Evolutionary conservation across 2,888 invertebrate genomes (phyloP), one percentile per base, ranked within the genome.

Genomic region (Megaustenia siamemsis): DNA sequence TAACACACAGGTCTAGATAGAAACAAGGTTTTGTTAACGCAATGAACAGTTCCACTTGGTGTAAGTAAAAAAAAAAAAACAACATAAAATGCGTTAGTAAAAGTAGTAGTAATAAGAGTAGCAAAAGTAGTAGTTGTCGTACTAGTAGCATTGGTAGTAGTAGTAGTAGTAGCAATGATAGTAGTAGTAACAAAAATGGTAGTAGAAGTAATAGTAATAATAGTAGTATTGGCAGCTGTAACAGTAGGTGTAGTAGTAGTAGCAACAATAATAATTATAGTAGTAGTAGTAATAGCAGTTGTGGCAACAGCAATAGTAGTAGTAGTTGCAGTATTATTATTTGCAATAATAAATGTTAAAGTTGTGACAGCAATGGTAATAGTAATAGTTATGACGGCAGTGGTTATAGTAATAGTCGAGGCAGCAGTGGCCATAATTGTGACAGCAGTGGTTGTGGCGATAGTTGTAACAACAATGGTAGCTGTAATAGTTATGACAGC

Each of bases 321-420:
- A 56, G 56, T 21, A 56, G 56, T 15, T 21, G 56, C 24, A 15
- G 56, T 32, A 66, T 0, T 32, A 66, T 28, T 32, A 66, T 12
- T 4, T 5, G 56, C 18, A 6, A 24, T 12, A 56, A 24, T 56
- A 56, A 24, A 18, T 24, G 56, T 56, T 15, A 5, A 18, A 69
- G 18, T n/a, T 3, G 15, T 69, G 18, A 32, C 32, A 18, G 56
- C 24, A 18, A 24, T 56, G 24, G 32, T 28, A 68, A 35, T 10
- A 6, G 35, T 68, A 68, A 24, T n/a, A n/a, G n/a, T n/a, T n/a
- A n/a, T n/a, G 24, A 24, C 35, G 35, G 38, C 24, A 71, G 71
- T 71, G 24, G 71, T 71, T 15, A 38, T 71, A 71, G 71, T 71
- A 71, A 24, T 71, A 71, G 28, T 63, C 10, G 28, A 18, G 63